A percentile compares a stretch with the other conserved stretches of the same genome.
Conservation (phyloP, 1,140 invertebrate genomes). For the Drosophila repletoides region DNA sequence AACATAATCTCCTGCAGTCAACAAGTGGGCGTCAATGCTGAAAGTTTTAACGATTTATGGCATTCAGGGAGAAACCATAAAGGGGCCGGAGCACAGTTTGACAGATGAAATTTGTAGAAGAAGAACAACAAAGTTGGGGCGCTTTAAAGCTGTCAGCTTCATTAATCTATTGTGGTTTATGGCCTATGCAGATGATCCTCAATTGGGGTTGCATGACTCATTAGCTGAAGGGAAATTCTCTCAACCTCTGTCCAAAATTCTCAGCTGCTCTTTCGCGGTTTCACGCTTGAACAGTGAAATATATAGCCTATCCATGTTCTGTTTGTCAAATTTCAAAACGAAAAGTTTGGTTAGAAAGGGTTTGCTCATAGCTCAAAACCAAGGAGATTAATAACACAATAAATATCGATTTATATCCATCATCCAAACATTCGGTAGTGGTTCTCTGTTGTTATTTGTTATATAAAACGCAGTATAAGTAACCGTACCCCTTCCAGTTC, state of each 20-base stretch:
- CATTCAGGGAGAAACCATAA: background rate
- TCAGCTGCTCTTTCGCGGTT: slow-evolving; percentile 32
- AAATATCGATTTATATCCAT: no score
- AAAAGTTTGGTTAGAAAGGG: background rate
- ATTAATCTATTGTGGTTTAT: slow-evolving; percentile 46
- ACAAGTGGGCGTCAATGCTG: slow-evolving; percentile 57
- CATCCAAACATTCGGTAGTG: no score
- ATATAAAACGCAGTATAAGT: no score
- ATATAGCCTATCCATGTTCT: no score
- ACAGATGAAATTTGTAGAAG: slow-evolving; percentile 24
- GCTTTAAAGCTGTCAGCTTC: slow-evolving; percentile 21
- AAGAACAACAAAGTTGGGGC: background rate
- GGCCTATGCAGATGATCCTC: slow-evolving; percentile 19
- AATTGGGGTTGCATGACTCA: slow-evolving; percentile 42
- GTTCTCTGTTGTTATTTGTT: no score
- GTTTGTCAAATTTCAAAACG: slow-evolving; percentile 9
- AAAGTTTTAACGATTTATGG: slow-evolving; percentile 67
- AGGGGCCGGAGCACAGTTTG: background rate
- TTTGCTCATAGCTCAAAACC: no score
- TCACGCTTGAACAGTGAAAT: no score
- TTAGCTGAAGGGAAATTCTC: slow-evolving; percentile 10
- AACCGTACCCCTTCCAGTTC: no score
- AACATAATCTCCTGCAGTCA: slow-evolving; percentile 54
- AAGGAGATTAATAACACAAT: no score
- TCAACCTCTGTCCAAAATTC: slow-evolving; percentile 10